These are phyloP conservation scores for Noctilio leporinus DNA, from an alignment of 2,113 vertebrate species.

Conservation along the genomic window DNA sequence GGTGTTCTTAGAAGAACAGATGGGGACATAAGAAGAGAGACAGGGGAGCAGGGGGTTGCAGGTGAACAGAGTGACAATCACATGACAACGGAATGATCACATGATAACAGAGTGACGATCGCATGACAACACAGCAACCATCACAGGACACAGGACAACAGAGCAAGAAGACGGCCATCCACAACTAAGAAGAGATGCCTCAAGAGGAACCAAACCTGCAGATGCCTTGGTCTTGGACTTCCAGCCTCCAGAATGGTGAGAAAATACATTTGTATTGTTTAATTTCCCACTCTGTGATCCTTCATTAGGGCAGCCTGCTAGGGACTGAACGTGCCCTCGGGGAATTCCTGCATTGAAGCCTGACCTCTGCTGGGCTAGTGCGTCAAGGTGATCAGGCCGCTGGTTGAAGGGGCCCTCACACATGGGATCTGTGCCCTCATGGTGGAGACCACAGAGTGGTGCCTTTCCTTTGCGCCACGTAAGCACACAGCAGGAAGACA, in stretches of 20 bases:
- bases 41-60: rapidly evolving
- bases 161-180: rapidly evolving
- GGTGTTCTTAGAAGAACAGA: neutral
- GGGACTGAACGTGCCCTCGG: neutral
- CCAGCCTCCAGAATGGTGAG: neutral
- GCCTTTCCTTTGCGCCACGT: neutral
- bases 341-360: neutral
- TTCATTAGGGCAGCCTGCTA: too few relatives aligned
- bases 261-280: neutral
- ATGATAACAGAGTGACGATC: neutral
- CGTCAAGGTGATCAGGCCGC: neutral
- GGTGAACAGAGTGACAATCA: neutral
- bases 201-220: too few relatives aligned
- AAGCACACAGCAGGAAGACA: too few relatives aligned
- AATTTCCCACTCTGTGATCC: rapidly evolving
- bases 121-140: too few relatives aligned
- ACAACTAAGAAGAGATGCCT: neutral
- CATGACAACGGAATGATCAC: rapidly evolving
- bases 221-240: too few relatives aligned
- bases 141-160: too few relatives aligned
- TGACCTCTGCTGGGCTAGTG: neutral
- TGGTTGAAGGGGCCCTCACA: neutral
- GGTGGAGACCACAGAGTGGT: neutral
- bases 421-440: neutral
- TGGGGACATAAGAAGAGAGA: neutral